Evolutionary conservation across 1,140 invertebrate species (phyloP), one percentile per base, ranked within the genome.

Genomic region (Polypedilum vanderplanki): DNA sequence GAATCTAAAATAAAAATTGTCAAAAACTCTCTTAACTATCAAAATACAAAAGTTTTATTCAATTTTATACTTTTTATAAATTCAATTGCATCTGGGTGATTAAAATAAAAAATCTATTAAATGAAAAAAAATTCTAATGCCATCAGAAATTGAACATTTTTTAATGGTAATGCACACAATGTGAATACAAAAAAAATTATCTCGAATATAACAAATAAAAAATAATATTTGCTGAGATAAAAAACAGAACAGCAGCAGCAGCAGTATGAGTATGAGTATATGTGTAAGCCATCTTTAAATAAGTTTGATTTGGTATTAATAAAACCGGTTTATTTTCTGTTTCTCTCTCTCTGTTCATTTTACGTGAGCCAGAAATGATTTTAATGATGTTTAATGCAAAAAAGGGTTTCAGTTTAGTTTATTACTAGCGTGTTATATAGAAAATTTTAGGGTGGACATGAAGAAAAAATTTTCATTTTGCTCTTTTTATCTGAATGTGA

Each of bases 211-310:
- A 33, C 24, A 33, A 33, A 33, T 33, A 33, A 33, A 33, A 33
- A 33, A 33, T 33, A 33, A 33, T 33, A 33, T 33, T 33, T 33
- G 24, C 24, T 5, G 5, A 33, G 24, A 33, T 33, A 33, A 33
- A 33, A 33, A 33, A 33, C 24, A 33, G 24, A 33, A 33, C 24
- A 33, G 5, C 24, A 33, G 24, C 24, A 33, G 24, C 24, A 33
- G 24, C 24, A 33, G 46, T 8, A n/a, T n/a, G n/a, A 12, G 46
- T 7, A 15, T n/a, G 10, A 15, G 46, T 57, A 17, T 17, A 70
- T 70, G 65, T 70, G 65, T 70, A 70, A 70, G 65, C 65, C 65
- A 70, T 70, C 65, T 70, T 70, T 67, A 67, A 67, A 67, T 67
- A 67, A 70, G 65, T 70, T 70, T 70, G 65, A 70, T 70, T 70